Evolutionary conservation across 2,888 invertebrate genomes (phyloP).

Genomic region (Schizaphis graminum): DNA sequence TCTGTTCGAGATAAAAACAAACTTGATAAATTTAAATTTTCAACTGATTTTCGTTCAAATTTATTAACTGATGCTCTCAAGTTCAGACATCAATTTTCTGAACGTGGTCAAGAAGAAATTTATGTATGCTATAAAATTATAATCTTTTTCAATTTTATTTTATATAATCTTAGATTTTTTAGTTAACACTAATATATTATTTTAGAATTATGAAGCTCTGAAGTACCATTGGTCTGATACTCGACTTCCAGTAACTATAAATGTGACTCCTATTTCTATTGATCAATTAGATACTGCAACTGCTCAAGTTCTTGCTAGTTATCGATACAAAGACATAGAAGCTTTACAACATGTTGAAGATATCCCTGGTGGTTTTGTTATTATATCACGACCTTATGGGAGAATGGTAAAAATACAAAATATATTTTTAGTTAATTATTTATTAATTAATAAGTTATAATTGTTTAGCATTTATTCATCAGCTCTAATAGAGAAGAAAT

Average conservation of each 20-base stretch:
- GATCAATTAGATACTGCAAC: slow-evolving; percentile 93
- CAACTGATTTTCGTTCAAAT: slow-evolving; percentile 93
- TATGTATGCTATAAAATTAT: slow-evolving; percentile 23
- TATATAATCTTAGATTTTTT: not conserved
- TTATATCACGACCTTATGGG: slow-evolving; percentile 92
- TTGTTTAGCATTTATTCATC: slow-evolving; percentile 84
- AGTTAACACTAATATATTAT: slow-evolving; percentile 65
- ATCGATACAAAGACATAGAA: slow-evolving; percentile 88
- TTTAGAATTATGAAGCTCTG: slow-evolving; percentile 87
- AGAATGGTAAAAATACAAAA: slow-evolving; percentile 75
- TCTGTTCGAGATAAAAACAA: slow-evolving; percentile 81
- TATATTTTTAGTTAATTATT: slow-evolving; percentile 16
- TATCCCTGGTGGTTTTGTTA: slow-evolving; percentile 91
- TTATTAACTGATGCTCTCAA: slow-evolving; percentile 92
- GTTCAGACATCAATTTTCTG: slow-evolving; percentile 83
- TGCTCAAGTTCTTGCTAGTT: slow-evolving; percentile 84
- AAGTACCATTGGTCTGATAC: slow-evolving; percentile 98
- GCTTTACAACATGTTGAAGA: slow-evolving; percentile 86
- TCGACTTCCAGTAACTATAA: slow-evolving; percentile 86
- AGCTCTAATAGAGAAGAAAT: slow-evolving; percentile 88
- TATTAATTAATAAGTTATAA: slow-evolving; percentile 39
- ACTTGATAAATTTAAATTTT: slow-evolving; percentile 94
- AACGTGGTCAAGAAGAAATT: slow-evolving; percentile 80
- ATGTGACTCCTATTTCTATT: slow-evolving; percentile 92
- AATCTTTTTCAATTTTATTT: not conserved